Evolutionary conservation across 2,888 invertebrate species (phyloP), one percentile per base, ranked within the genome.

Genomic region (Holacanthella duospinosa): DNA sequence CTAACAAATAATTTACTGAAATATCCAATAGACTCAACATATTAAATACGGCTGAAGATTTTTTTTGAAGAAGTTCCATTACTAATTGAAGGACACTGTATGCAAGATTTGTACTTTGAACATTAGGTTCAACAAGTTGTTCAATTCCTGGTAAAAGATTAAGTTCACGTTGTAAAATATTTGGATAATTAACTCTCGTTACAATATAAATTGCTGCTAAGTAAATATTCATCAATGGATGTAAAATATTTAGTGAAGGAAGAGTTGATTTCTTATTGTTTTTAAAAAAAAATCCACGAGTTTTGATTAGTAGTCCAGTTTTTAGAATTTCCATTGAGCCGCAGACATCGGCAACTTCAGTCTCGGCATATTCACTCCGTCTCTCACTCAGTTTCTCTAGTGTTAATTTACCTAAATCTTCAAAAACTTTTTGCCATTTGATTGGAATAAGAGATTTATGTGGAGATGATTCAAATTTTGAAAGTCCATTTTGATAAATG

Each of bases 181-280:
- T 79, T 0, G 81, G 78, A 66, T 81, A 78, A 68, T 79, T 80
- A 3, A 80, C 79, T 3, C 82, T 76, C 0, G 81, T 81, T 0
- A 80, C 79, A n/a, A 82, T 76, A 72, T 82, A 82, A 70, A 81
- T 81, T 1, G 82, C 82, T 1, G 82, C 80, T n/a, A 82, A 74
- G 71, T 80, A 82, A 69, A 81, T 81, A 21, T 79, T 78, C 66
- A 82, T 78, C 1, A 80, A 78, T 57, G 79, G 76, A 72, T 82
- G 81, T 43, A 82, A 77, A 1, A 81, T 79, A 16, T 79, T 78
- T 73, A 73, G 48, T 9, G 48, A n/a, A 21, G 4, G 4, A 21
- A 48, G 48, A 16, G 16, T 21, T 16, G 6, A 21, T 54, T 65
- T 65, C 43, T 63, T 63, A 29, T 29, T 9, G 1, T 43, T 60